Conservation (phyloP, 2,113 vertebrate genomes). For the Polypterus bichir region DNA sequence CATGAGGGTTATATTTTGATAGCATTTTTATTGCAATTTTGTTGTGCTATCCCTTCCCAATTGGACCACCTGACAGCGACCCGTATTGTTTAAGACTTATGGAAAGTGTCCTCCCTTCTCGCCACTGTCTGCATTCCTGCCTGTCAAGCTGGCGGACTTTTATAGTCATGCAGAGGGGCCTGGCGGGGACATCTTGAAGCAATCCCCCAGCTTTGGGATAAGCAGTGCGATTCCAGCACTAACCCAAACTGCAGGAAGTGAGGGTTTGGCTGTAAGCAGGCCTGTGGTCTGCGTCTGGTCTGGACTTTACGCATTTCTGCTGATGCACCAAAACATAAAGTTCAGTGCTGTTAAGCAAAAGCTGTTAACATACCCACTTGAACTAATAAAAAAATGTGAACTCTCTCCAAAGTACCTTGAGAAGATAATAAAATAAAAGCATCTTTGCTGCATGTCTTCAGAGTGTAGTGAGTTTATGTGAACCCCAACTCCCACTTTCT, state of each 20-base stretch:
- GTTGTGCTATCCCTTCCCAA: too few relatives aligned
- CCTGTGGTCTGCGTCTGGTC: background rate
- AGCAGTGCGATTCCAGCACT: background rate
- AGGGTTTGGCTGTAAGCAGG: background rate
- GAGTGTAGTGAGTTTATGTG: too few relatives aligned
- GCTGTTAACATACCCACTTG: too few relatives aligned
- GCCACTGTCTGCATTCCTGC: background rate
- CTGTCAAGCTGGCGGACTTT: background rate
- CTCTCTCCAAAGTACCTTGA: too few relatives aligned
- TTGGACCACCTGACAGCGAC: too few relatives aligned
- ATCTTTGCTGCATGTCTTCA: too few relatives aligned
- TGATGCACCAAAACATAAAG: background rate
- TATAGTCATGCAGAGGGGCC: background rate
- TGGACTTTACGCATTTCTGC: background rate
- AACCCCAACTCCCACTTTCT: too few relatives aligned
- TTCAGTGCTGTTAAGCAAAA: background rate
- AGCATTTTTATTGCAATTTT: too few relatives aligned
- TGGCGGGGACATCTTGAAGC: conserved; percentile 1
- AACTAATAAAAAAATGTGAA: too few relatives aligned
- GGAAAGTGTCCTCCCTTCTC: background rate
- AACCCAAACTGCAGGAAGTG: background rate
- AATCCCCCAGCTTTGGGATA: background rate
- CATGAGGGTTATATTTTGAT: too few relatives aligned
- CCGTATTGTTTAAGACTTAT: too few relatives aligned
- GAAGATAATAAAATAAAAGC: too few relatives aligned